Evolutionary conservation across 2,888 invertebrate species (phyloP).

Genomic region (Exocentrus adspersus): DNA sequence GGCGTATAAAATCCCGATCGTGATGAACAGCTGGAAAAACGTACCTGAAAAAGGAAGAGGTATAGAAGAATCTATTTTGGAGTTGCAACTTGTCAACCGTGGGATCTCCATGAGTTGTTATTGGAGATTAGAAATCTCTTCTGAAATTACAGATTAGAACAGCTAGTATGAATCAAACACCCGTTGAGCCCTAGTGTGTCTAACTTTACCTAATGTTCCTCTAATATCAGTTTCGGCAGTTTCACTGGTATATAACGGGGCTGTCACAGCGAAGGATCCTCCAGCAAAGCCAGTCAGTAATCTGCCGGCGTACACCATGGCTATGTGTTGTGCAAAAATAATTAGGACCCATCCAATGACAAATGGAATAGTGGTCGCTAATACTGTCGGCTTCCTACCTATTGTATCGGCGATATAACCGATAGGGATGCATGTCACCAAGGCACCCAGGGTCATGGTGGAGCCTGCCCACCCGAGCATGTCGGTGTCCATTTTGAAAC

Average conservation of each 20-base stretch:
- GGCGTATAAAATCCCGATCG: slow-evolving; percentile 83
- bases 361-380: slow-evolving; percentile 73
- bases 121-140: too few species aligned
- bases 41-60: slow-evolving; percentile 66
- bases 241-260: slow-evolving; percentile 87
- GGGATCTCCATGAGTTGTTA: too few species aligned
- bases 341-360: slow-evolving; percentile 79
- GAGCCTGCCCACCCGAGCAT: slow-evolving; percentile 77
- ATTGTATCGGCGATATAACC: slow-evolving; percentile 66
- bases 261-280: slow-evolving; percentile 84
- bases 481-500: slow-evolving; percentile 54
- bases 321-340: slow-evolving; percentile 71
- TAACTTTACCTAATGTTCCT: slow-evolving; percentile 81
- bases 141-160: too few species aligned
- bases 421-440: slow-evolving; percentile 76
- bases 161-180: too few species aligned
- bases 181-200: too few species aligned
- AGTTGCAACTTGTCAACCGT: too few species aligned
- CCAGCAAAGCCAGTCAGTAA: slow-evolving; percentile 77
- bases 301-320: slow-evolving; percentile 73
- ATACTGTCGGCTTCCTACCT: slow-evolving; percentile 78
- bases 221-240: slow-evolving; percentile 85
- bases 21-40: slow-evolving; percentile 86
- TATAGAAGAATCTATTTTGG: too few species aligned
- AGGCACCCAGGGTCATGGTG: slow-evolving; percentile 76